Conservation (phyloP, 2,888 invertebrate species). For the Leucophenga maculata region DNA sequence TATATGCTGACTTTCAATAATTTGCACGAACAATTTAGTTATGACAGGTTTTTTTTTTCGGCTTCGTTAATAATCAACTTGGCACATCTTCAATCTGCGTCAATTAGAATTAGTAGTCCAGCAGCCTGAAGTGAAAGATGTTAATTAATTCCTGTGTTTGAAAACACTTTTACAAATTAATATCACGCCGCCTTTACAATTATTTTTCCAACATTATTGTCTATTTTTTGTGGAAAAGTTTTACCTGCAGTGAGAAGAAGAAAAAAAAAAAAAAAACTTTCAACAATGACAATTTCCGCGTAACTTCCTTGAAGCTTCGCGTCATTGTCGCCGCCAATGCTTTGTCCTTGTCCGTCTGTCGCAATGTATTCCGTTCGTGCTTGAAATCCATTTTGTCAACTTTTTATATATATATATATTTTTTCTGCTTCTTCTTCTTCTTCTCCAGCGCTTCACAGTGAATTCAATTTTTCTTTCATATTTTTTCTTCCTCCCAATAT, state of each 20-base stretch:
- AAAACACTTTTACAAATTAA: conserved; percentile 67
- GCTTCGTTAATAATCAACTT: conserved; percentile 34
- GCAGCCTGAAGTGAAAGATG: conserved; percentile 42
- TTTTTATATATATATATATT: conserved; percentile 41
- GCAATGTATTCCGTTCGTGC: conserved; percentile 29
- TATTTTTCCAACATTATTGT: conserved; percentile 10
- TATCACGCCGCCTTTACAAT: conserved; percentile 32
- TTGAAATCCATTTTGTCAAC: conserved; percentile 60
- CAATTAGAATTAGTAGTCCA: conserved; percentile 14
- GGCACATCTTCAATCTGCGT: conserved; percentile 35
- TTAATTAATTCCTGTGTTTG: conserved; percentile 72
- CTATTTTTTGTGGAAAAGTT: conserved; percentile 49
- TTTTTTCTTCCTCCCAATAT: conserved; percentile 53
- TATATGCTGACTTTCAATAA: conserved; percentile 66
- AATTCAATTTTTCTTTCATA: conserved; percentile 57
- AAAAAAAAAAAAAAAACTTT: background rate
- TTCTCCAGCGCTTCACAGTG: background rate
- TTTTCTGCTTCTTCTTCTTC: conserved; percentile 2
- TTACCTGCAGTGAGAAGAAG: conserved; percentile 47
- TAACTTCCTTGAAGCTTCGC: conserved; percentile 11
- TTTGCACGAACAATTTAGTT: conserved; percentile 1
- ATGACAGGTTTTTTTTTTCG: background rate
- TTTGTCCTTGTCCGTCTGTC: background rate
- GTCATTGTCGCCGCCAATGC: conserved; percentile 18
- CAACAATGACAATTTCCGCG: conserved; percentile 18